phyloP scores from a whole-genome alignment of 2,888 invertebrate species.

The Mesodorylaimus sp. region DNA sequence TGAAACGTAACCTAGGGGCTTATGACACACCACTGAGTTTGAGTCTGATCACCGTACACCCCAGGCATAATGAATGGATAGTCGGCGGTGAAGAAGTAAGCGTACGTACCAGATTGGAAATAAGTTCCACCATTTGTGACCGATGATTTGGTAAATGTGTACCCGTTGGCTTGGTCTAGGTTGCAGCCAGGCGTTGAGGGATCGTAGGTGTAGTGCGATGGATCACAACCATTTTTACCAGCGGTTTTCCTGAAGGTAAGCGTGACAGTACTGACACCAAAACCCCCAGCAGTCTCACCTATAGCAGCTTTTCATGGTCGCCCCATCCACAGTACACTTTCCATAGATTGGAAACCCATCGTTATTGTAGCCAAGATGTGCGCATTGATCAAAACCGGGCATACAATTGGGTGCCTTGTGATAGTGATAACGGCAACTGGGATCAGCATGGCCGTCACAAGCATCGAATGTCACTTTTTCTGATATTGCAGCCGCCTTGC shows the following conservation, averaged over 20 bases:
- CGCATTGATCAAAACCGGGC: neutral
- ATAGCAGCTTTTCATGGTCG: constrained; percentile 7
- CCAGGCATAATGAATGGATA: constrained; percentile 10
- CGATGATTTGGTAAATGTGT: constrained; percentile 1
- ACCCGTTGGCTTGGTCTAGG: constrained; percentile 9
- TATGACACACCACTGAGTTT: neutral
- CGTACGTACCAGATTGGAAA: constrained; percentile 6
- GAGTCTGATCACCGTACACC: neutral
- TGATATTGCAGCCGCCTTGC: neutral
- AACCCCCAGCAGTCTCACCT: no score
- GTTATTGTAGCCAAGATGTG: constrained; percentile 5
- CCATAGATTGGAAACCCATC: constrained; percentile 10
- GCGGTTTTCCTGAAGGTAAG: constrained; percentile 5
- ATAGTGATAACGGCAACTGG: constrained; percentile 5
- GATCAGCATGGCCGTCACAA: constrained; percentile 3
- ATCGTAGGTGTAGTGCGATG: neutral
- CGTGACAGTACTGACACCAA: no score
- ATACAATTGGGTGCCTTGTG: constrained; percentile 8
- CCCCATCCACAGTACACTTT: neutral
- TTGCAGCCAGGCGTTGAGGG: neutral
- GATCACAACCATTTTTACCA: constrained; percentile 7
- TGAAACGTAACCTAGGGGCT: no score
- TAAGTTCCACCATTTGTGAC: neutral
- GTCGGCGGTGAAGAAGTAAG: constrained; percentile 8
- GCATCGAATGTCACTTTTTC: neutral